These are phyloP conservation scores for Oreonectes daqikongensis DNA, from an alignment of 2,797 vertebrate species.

Conservation along the genomic window DNA sequence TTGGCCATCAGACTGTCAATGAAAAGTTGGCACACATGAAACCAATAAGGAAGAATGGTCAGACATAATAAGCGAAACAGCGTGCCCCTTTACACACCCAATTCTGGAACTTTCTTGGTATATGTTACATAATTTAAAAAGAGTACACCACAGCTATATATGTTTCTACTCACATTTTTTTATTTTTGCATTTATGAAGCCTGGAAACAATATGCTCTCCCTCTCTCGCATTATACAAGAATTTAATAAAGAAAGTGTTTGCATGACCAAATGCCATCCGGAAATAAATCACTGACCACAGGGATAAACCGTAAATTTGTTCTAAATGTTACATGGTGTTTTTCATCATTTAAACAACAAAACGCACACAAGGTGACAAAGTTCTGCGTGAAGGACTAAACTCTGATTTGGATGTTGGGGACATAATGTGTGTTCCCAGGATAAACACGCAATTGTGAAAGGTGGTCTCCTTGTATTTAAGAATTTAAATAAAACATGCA, in stretches of 20 bases:
- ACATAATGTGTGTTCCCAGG: too few relatives aligned
- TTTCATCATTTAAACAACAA: not conserved
- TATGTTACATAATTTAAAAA: constrained; percentile 16
- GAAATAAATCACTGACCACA: constrained; percentile 3
- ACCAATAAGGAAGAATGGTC: constrained; percentile 46
- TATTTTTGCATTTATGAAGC: not conserved
- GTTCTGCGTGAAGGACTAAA: not conserved
- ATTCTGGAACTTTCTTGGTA: constrained; percentile 11
- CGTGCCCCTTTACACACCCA: constrained; percentile 13
- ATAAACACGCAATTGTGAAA: too few relatives aligned
- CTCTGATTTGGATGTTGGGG: too few relatives aligned
- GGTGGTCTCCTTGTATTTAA: too few relatives aligned
- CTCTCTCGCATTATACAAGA: not conserved
- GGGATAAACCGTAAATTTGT: not conserved
- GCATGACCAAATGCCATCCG: not conserved
- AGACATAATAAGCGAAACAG: not conserved
- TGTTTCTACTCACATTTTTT: not conserved
- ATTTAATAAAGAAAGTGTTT: too few relatives aligned
- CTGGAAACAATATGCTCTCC: not conserved
- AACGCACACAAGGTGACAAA: not conserved
- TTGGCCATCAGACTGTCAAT: constrained; percentile 52
- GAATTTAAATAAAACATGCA: too few relatives aligned
- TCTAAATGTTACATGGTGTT: not conserved
- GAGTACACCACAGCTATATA: constrained; percentile 29
- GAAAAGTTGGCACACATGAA: constrained; percentile 55